Percentiles rank a stretch among this genome's conserved stretches.
These are phyloP conservation scores for Aurelia sp. DNA, from an alignment of 30 jellyfish, hydroid and myxozoan genomes.

Conservation along the genomic window DNA sequence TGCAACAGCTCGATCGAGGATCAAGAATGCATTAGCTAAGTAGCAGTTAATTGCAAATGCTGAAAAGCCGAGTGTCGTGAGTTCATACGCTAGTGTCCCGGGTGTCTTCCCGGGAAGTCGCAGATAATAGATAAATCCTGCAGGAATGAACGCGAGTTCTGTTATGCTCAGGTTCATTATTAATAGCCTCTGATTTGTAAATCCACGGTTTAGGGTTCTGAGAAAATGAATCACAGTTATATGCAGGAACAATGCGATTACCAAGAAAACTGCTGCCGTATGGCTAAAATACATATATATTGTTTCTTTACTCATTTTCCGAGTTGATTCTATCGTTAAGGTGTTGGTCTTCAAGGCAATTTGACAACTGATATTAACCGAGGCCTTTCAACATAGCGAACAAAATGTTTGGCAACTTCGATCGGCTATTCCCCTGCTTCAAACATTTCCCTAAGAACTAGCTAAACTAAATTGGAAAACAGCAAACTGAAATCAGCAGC, in stretches of 20 bases:
- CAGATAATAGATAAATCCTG: slow-evolving; percentile 17
- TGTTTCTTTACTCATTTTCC: slow-evolving; percentile 7
- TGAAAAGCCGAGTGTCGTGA: slow-evolving; percentile 13
- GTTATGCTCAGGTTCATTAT: slow-evolving; percentile 41
- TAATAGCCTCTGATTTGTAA: slow-evolving; percentile 31
- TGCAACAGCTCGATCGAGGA: slow-evolving; percentile 47
- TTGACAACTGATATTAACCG: too few species aligned
- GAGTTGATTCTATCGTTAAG: not conserved
- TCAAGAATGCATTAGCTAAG: slow-evolving; percentile 40
- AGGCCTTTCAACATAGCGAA: too few species aligned
- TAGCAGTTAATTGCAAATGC: slow-evolving; percentile 43
- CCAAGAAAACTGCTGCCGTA: slow-evolving; percentile 18
- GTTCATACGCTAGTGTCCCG: slow-evolving; percentile 31
- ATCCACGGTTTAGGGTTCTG: slow-evolving; percentile 16
- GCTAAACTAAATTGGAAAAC: too few species aligned
- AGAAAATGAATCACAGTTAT: not conserved
- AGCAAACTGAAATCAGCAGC: too few species aligned
- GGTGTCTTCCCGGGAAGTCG: slow-evolving; percentile 30
- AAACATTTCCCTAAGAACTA: too few species aligned
- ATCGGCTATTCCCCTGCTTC: too few species aligned
- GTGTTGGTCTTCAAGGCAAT: not conserved
- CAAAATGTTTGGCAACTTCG: too few species aligned
- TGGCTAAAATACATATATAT: not conserved
- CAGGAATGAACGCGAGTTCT: slow-evolving; percentile 36
- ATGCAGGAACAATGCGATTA: slow-evolving; percentile 29